Evolutionary conservation across 1,140 invertebrate genomes (phyloP).

Genomic region (Drosophila rufa): DNA sequence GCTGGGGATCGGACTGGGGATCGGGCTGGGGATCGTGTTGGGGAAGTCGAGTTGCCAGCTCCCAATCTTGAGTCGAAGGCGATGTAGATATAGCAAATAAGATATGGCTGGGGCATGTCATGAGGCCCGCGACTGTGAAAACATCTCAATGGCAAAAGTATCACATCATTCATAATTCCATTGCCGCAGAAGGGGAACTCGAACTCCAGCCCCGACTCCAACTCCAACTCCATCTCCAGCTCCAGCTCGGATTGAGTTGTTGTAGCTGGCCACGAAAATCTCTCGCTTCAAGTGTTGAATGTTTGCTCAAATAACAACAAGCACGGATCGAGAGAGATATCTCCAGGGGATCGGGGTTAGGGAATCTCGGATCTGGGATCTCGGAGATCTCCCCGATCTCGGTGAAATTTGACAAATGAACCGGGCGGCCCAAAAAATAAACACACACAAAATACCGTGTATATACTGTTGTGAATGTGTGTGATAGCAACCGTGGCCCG

Average conservation of each 20-base stretch:
- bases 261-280: conserved; percentile 81
- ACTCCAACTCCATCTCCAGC: background rate
- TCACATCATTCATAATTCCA: conserved; percentile 85
- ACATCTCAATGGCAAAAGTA: conserved; percentile 85
- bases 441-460: conserved; percentile 5
- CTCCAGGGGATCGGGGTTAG: conserved; percentile 41
- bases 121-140: conserved; percentile 79
- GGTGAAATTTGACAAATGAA: conserved; percentile 84
- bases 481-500: conserved; percentile 64
- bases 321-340: conserved; percentile 59
- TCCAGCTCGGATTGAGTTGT: conserved; percentile 72
- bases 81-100: conserved; percentile 83
- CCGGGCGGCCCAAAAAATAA: conserved; percentile 50
- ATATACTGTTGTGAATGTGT: background rate
- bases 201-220: background rate
- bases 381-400: conserved; percentile 63
- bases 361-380: conserved; percentile 40
- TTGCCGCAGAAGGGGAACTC: conserved; percentile 43
- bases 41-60: conserved; percentile 34
- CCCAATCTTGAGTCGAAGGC: conserved; percentile 51
- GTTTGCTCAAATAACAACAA: conserved; percentile 83
- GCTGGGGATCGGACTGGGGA: too few relatives aligned
- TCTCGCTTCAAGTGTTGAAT: conserved; percentile 83
- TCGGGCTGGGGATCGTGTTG: background rate
- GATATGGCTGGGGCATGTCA: conserved; percentile 81